Evolutionary conservation across 2,113 vertebrate genomes (phyloP).

Genomic region (Hipposideros armiger): DNA sequence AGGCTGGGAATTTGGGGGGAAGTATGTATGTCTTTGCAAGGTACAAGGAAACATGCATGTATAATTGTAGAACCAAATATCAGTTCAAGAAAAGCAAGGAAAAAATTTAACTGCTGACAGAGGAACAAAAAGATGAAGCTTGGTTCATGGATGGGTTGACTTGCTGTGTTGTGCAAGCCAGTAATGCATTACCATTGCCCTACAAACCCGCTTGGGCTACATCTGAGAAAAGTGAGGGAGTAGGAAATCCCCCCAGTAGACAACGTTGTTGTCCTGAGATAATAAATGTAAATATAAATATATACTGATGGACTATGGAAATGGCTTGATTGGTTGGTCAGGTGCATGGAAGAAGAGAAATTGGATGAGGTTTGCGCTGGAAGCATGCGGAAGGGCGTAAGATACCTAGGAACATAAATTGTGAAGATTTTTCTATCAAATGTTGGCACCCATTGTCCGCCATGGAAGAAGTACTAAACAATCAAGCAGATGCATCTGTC

Average conservation of each 20-base stretch:
- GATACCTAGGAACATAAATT: background rate
- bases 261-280: background rate
- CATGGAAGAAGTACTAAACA: background rate
- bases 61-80: background rate
- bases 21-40: background rate
- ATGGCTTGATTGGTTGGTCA: background rate
- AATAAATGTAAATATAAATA: background rate
- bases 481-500: background rate
- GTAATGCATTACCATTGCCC: background rate
- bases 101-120: background rate
- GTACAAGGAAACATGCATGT: background rate
- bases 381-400: background rate
- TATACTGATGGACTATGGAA: background rate
- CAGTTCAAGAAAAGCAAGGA: background rate
- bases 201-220: background rate
- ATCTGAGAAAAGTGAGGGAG: background rate
- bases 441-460: background rate
- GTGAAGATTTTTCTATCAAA: background rate
- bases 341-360: background rate
- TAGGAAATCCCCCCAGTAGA: background rate
- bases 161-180: background rate
- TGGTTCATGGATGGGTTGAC: background rate
- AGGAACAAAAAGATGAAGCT: background rate
- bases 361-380: background rate
- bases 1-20: background rate